Percentiles rank a stretch among this genome's conserved stretches.
Evolutionary conservation across 2,113 vertebrate genomes (phyloP).

Genomic region (Neofelis nebulosa): DNA sequence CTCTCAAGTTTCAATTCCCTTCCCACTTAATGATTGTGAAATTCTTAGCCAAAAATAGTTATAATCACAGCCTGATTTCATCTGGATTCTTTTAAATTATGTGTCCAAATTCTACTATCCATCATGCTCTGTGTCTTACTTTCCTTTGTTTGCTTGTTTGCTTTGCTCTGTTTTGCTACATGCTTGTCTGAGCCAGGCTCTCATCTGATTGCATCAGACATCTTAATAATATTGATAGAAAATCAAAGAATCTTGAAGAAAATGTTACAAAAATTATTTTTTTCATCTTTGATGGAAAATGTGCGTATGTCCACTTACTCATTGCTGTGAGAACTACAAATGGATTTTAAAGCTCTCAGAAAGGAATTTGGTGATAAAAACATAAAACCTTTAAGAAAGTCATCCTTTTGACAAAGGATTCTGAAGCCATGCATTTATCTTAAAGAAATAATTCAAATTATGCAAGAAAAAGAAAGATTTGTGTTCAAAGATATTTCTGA

Average conservation of each 20-base stretch:
- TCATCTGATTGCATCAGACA: background rate
- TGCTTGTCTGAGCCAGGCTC: background rate
- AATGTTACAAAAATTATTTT: background rate
- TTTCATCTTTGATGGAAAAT: constrained; percentile 17
- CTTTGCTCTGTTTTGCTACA: background rate
- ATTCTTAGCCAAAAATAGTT: background rate
- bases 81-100: background rate
- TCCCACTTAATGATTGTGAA: background rate
- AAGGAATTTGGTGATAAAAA: background rate
- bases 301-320: background rate
- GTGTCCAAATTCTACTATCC: background rate
- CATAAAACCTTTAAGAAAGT: background rate
- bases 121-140: background rate
- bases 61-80: background rate
- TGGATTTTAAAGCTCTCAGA: background rate
- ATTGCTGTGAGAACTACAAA: background rate
- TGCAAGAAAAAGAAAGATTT: background rate
- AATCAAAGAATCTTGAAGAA: background rate
- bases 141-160: background rate
- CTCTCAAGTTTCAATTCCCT: background rate
- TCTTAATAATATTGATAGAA: background rate
- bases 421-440: background rate
- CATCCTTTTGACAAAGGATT: background rate
- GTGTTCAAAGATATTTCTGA: background rate
- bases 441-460: background rate